Percentiles rank a stretch among this genome's conserved stretches.
Evolutionary conservation across 2,888 invertebrate species (phyloP).

Genomic region (Harpalus rufipes): DNA sequence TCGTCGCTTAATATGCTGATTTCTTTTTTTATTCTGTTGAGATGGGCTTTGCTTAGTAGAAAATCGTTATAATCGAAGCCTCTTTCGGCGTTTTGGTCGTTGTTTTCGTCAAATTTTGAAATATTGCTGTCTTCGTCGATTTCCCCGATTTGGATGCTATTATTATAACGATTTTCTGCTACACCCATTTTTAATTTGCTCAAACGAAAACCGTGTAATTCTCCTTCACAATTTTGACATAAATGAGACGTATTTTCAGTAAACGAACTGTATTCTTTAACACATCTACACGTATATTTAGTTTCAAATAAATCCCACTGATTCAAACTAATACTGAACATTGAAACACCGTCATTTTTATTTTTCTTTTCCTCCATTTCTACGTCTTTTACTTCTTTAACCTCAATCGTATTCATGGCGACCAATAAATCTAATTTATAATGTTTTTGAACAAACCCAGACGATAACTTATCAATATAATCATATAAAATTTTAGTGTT

Average conservation of each 20-base stretch:
- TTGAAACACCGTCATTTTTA: constrained; percentile 42
- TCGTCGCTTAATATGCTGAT: constrained; percentile 4
- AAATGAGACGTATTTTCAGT: constrained; percentile 59
- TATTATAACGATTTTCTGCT: constrained; percentile 50
- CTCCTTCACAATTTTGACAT: constrained; percentile 60
- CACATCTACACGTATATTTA: constrained; percentile 57
- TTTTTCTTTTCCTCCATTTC: background rate
- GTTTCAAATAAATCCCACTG: constrained; percentile 63
- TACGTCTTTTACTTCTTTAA: background rate
- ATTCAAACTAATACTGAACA: constrained; percentile 55
- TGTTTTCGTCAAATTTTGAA: background rate
- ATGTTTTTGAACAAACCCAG: background rate
- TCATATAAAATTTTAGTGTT: constrained; percentile 28
- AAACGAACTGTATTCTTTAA: constrained; percentile 58
- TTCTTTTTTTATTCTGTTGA: constrained; percentile 43
- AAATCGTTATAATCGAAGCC: constrained; percentile 62
- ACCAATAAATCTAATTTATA: constrained; percentile 10
- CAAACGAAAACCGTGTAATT: constrained; percentile 53
- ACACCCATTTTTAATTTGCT: constrained; percentile 54
- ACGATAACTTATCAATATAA: constrained; percentile 20
- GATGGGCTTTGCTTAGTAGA: constrained; percentile 48
- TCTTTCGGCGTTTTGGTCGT: constrained; percentile 15
- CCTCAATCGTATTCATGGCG: background rate
- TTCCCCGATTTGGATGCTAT: background rate
- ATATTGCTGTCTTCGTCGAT: background rate